Base-by-base conservation (phyloP, 2,797 vertebrate genomes). In the Rhinatrema bivittatum region DNA sequence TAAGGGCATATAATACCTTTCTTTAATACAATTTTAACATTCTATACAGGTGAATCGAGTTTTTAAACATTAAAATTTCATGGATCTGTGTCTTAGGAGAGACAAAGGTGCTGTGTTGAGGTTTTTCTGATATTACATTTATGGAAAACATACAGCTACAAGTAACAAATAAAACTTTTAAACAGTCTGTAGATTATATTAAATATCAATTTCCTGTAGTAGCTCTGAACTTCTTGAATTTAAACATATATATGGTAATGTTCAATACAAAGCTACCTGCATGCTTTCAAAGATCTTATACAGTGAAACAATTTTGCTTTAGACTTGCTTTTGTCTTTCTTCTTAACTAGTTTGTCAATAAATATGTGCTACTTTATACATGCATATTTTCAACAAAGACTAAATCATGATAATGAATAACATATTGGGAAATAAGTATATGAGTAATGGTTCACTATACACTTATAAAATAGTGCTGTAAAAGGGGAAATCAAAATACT, bases 1-100 rank as follows among this genome's bases (percentile, higher is more conserved):
- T 65, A 53, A 62, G 59, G 41, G 53, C 33, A 6, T 15, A 61
- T 63, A 62, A 43, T 45, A 54, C 30, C 32, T 54, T 54, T 38
- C 27, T 15, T 24, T 68, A 68, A 73, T 68, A 43, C 37, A 60
- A 72, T 58, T 75, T 50, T 16, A 25, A 27, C 10, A 38, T 60
- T 39, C 27, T 45, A 32, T 53, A 22, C 43, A 73, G 56, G 55
- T 72, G 57, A 64, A 72, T 65, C 65, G 56, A 20, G 38, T 46
- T 70, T 59, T 39, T 47, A 20, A 65, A 53, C 55, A 56, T 46
- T 79, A 55, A 72, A 76, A 48, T 60, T 79, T 79, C 65, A 81
- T 74, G 42, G 28, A 1, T 60, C 52, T 32, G 22, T 41, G 25
- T 37, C 53, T 72, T 52, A 16, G 42, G 55, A 71, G 47, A 56